phyloP scores from a whole-genome alignment of 2,888 invertebrate species.

The Lochmaea crataegi region DNA sequence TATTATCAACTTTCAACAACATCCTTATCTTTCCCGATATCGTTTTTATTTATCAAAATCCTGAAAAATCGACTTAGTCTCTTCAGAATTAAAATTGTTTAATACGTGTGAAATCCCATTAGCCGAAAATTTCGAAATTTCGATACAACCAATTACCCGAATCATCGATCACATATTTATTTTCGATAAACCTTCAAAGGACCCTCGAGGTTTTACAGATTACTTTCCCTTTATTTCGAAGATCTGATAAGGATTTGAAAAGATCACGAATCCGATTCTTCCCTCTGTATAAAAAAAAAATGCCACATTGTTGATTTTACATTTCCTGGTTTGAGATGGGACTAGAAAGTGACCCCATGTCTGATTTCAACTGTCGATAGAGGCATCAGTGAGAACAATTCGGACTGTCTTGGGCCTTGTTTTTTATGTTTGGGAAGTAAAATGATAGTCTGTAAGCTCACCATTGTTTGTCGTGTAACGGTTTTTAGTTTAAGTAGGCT shows the following conservation, averaged over 20 bases:
- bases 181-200: constrained; percentile 64
- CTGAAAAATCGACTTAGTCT: constrained; percentile 38
- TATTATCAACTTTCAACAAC: constrained; percentile 9
- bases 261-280: constrained; percentile 50
- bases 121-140: constrained; percentile 50
- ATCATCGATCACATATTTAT: constrained; percentile 58
- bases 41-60: constrained; percentile 27
- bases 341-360: constrained; percentile 54
- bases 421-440: constrained; percentile 39
- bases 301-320: constrained; percentile 57
- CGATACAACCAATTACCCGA: constrained; percentile 51
- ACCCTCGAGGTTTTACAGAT: constrained; percentile 62
- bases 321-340: constrained; percentile 54
- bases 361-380: constrained; percentile 50
- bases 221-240: constrained; percentile 57
- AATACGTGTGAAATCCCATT: constrained; percentile 61
- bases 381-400: constrained; percentile 48
- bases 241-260: constrained; percentile 62
- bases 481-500: constrained; percentile 30
- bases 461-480: constrained; percentile 39
- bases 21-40: constrained; percentile 28
- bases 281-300: constrained; percentile 52
- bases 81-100: constrained; percentile 48
- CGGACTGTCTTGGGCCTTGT: constrained; percentile 39
- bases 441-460: constrained; percentile 34